Percentiles rank a stretch among this genome's conserved stretches.
Conservation (phyloP, 2,888 invertebrate genomes). For the Agonopterix heracliana region DNA sequence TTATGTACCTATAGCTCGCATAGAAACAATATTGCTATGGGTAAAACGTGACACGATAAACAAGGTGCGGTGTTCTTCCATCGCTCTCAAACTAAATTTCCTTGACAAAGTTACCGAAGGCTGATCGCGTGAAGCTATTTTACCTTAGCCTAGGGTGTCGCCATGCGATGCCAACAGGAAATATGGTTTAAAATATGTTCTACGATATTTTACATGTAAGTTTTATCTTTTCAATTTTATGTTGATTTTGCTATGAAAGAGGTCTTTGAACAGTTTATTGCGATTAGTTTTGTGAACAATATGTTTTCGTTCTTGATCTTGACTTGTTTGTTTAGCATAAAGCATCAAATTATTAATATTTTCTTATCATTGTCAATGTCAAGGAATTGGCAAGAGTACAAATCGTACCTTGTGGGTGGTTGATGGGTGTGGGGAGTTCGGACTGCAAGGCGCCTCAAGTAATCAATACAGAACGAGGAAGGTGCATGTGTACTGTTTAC, state of each 20-base stretch:
- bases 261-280: no score
- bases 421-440: conserved; percentile 8
- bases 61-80: conserved; percentile 10
- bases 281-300: no score
- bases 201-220: background rate
- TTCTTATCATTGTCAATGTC: conserved; percentile 13
- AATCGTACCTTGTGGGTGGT: conserved; percentile 9
- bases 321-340: background rate
- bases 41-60: no score
- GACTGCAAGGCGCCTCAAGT: conserved; percentile 16
- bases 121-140: background rate
- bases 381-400: conserved; percentile 13
- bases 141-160: background rate
- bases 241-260: no score
- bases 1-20: no score
- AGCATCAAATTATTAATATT: background rate
- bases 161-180: background rate
- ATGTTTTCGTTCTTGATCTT: no score
- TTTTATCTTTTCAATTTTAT: no score
- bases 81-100: conserved; percentile 40
- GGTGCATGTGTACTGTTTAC: conserved; percentile 9
- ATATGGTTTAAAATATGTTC: conserved; percentile 1
- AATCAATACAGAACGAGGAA: conserved; percentile 16
- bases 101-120: conserved; percentile 34
- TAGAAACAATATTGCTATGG: no score